Base-by-base conservation (phyloP, 1,140 invertebrate genomes). In the Lucilia sericata region DNA sequence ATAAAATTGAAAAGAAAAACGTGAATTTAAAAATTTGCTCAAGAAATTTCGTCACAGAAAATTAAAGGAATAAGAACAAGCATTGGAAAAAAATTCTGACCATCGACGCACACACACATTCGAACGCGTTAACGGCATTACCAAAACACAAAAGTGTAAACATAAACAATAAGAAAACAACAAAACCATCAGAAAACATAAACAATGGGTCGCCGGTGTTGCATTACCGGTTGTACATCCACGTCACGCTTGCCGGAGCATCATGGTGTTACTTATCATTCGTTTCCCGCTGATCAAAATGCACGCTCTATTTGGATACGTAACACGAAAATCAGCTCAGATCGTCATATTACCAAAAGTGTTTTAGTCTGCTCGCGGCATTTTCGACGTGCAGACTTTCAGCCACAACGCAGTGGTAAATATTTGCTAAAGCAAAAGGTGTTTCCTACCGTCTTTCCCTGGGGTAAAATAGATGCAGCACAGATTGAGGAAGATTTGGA, bases 311-410 rank as follows among this genome's bases (percentile, higher is more conserved):
- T 91, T 88, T 93, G 93, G 93, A 90, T 93, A 51, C 87, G 87
- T 5, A 92, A 92, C 85, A 92, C 92, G 19, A 90, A 91, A 8
- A 91, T 93, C n/a, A 90, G 91, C 8, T 12, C 86, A 1, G 91
- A 92, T 21, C 92, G 92, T 78, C 92, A 92, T 85, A 92, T 92
- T 36, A 92, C 92, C 30, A 92, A 94, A 89, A 92, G 93, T 82
- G 92, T 93, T 55, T 92, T 93, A 85, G 92, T 94, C 5, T 95
- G 94, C 85, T 94, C 94, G 5, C 91, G 92, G 82, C 94, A 95
- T 87, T 95, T 95, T 86, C 91, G 93, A 75, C 91, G 92, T n/a
- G 91, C 92, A 1, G 94, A 95, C 87, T 95, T 94, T 87, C 93
- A 94, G 87, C 91, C 91, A 75, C 92, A 92, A 13, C 93, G 93